These are phyloP conservation scores for Malurus elegans DNA, from an alignment of 2,113 vertebrate species.

Conservation along the genomic window DNA sequence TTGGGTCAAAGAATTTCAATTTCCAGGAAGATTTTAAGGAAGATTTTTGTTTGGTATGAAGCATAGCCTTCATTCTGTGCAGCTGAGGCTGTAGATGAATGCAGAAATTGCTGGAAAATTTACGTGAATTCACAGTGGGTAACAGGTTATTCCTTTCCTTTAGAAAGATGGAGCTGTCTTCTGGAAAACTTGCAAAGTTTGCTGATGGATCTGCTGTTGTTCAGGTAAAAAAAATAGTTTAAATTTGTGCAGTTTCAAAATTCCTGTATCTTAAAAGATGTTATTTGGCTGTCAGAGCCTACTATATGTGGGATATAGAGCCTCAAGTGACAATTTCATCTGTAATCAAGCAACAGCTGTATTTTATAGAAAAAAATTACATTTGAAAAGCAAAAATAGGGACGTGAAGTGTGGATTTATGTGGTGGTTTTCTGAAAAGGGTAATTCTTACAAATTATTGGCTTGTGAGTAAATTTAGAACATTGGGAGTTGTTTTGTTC, in stretches of 20 bases:
- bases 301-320: background rate
- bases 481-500: background rate
- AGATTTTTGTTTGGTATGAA: background rate
- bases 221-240: conserved; percentile 75
- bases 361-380: background rate
- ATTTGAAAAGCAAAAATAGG: background rate
- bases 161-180: conserved; percentile 91
- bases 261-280: background rate
- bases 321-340: background rate
- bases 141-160: background rate
- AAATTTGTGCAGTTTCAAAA: background rate
- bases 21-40: background rate
- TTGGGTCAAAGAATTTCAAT: background rate
- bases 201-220: conserved; percentile 94
- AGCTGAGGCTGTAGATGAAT: background rate
- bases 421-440: background rate
- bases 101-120: background rate
- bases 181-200: conserved; percentile 90
- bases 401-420: rapidly evolving
- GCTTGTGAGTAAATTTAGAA: background rate
- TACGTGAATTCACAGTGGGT: rapidly evolving
- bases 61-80: rapidly evolving
- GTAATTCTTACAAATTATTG: background rate
- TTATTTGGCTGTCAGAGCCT: background rate
- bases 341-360: background rate